phyloP scores from a whole-genome alignment of 2,888 invertebrate genomes.

The Fragum sueziense region DNA sequence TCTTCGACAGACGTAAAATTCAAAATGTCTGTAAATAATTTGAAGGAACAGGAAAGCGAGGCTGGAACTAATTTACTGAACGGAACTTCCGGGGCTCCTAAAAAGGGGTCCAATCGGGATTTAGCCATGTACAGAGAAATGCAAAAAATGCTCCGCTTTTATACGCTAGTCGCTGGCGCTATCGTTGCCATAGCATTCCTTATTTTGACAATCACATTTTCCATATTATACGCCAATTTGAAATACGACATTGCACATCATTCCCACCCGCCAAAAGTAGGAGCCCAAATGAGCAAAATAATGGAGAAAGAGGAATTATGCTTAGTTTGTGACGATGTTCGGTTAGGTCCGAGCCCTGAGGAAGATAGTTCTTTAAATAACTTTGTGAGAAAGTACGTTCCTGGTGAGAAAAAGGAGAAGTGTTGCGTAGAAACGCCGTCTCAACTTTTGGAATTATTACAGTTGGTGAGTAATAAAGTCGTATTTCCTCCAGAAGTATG shows the following conservation, averaged over 20 bases:
- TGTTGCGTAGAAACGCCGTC: slow-evolving; percentile 76
- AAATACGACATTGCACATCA: slow-evolving; percentile 73
- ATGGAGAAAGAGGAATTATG: slow-evolving; percentile 74
- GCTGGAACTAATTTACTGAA: slow-evolving; percentile 23
- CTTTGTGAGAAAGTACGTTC: slow-evolving; percentile 64
- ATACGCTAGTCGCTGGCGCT: slow-evolving; percentile 51
- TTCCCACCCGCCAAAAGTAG: slow-evolving; percentile 75
- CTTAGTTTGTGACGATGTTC: slow-evolving; percentile 70
- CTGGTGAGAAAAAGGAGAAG: slow-evolving; percentile 65
- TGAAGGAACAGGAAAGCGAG: slow-evolving; percentile 36
- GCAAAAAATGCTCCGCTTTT: slow-evolving; percentile 25
- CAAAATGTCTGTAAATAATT: slow-evolving; percentile 17
- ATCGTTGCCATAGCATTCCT: slow-evolving; percentile 65
- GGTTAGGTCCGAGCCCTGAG: slow-evolving; percentile 73
- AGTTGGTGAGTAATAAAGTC: slow-evolving; percentile 68
- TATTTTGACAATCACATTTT: slow-evolving; percentile 70
- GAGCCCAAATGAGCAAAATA: slow-evolving; percentile 73
- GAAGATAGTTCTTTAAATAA: slow-evolving; percentile 72
- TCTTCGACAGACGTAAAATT: not conserved
- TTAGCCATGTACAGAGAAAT: slow-evolving; percentile 27
- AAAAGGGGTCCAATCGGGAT: slow-evolving; percentile 9
- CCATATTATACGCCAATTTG: slow-evolving; percentile 72
- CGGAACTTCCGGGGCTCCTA: slow-evolving; percentile 6
- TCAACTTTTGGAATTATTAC: slow-evolving; percentile 70
- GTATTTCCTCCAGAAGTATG: too few species aligned